Base-by-base conservation (phyloP, 2,113 vertebrate species). In the Pelmatolapia mariae region DNA sequence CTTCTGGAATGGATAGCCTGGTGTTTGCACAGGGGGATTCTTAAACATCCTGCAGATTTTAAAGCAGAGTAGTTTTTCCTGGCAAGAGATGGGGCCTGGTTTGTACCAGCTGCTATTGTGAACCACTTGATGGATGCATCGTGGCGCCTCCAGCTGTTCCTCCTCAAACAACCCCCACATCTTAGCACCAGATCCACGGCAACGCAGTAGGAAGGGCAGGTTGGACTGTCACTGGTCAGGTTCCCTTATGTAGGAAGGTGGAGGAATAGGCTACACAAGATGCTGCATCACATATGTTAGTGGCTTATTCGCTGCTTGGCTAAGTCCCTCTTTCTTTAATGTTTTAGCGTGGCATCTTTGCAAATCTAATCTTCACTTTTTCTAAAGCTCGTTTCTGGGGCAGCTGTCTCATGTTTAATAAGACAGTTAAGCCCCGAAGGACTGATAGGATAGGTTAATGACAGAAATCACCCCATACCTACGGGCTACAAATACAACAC, bases 141-240 rank as follows among this genome's bases (percentile, higher is more conserved):
- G 84, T 93, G 94, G 91, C 86, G 63, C 91, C 83, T 91, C 90
- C 93, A 95, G 95, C 95, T 96, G 94, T 92, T 94, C 87, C 92
- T 92, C 66, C 88, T 94, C 91, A 93, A 95, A 95, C 93, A 95
- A 83, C 56, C 26, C 11, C 78, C 52, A 61, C 91, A 90, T 94
- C 90, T 89, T 89, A 66, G 89, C 88, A 81, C 78, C 85, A 66
- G 57, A 87, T 89, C 91, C 94, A 89, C 40, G 76, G 94, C 93
- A 96, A 95, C 96, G 12, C 90, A 79, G 90, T 61, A 29, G 73
- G 91, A 90, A 86, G 84, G 85, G 81, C 40, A 87, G 90, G 76
- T 31, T 19, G n/a, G 38, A 13, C 71, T 82, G 87, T 84, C 84
- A 57, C 33, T 29, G 71, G 83, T 86, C 52, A 78, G 57, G 84